Conservation (phyloP, 2,113 vertebrate genomes). For the Myxocyprinus asiaticus region DNA sequence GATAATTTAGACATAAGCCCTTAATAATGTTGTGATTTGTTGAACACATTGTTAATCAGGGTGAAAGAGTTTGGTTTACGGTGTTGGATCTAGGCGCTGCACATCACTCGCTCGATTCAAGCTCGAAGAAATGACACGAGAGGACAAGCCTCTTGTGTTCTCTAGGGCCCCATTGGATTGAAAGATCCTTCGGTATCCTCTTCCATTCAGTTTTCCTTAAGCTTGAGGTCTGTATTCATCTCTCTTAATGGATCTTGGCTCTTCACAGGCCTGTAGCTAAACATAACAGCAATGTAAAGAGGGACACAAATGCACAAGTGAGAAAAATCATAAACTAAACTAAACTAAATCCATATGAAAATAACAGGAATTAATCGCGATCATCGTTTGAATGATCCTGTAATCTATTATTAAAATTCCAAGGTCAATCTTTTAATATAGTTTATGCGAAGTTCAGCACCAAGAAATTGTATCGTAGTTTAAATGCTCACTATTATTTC, state of each 20-base stretch:
- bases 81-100: constrained; percentile 29
- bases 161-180: constrained; percentile 27
- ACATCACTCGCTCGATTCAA: constrained; percentile 33
- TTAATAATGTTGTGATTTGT: constrained; percentile 45
- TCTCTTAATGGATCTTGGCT: constrained; percentile 10
- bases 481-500: too few relatives aligned
- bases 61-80: constrained; percentile 30
- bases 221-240: constrained; percentile 21
- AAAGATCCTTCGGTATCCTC: constrained; percentile 25
- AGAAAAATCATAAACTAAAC: too few relatives aligned
- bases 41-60: constrained; percentile 50
- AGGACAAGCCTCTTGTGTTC: constrained; percentile 33
- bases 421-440: too few relatives aligned
- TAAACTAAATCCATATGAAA: too few relatives aligned
- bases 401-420: too few relatives aligned
- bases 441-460: too few relatives aligned
- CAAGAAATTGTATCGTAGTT: too few relatives aligned
- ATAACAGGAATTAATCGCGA: too few relatives aligned
- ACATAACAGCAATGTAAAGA: background rate
- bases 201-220: constrained; percentile 23
- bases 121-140: constrained; percentile 32
- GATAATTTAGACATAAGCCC: constrained; percentile 50
- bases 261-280: constrained; percentile 20
- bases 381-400: too few relatives aligned
- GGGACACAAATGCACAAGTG: background rate